Conservation (phyloP, 2,797 vertebrate species). For the Poecilia wingei region DNA sequence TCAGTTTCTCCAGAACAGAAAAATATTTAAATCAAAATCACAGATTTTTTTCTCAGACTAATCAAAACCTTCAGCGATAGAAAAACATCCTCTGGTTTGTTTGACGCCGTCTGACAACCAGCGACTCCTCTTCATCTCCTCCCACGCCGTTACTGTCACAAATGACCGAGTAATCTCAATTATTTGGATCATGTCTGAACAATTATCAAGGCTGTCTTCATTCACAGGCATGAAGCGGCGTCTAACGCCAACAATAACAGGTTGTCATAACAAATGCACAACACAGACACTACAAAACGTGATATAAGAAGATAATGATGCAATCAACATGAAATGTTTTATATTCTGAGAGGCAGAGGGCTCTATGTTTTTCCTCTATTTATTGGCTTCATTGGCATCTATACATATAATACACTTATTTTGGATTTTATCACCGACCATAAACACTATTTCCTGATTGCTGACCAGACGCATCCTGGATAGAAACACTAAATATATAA, state of each 20-base stretch:
- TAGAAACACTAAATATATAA: background rate
- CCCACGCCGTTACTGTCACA: background rate
- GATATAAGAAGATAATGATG: background rate
- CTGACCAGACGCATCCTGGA: background rate
- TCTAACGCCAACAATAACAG: background rate
- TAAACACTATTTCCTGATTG: background rate
- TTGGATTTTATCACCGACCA: background rate
- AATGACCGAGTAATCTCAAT: conserved; percentile 1
- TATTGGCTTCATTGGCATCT: background rate
- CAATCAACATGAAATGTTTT: background rate
- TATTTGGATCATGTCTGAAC: conserved; percentile 1
- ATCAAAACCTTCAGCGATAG: background rate
- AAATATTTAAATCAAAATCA: background rate
- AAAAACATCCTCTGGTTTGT: background rate
- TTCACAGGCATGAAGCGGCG: background rate
- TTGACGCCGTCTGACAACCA: background rate
- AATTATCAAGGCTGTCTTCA: conserved; percentile 3
- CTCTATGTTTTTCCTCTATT: too few relatives aligned
- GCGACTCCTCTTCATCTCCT: background rate
- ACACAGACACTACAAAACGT: background rate
- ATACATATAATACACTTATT: background rate
- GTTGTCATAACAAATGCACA: background rate
- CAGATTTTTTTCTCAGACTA: background rate
- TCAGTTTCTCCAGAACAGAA: background rate
- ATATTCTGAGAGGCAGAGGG: too few relatives aligned